Evolutionary conservation across 2,797 vertebrate genomes (phyloP).

Genomic region (Delichon dasypus): DNA sequence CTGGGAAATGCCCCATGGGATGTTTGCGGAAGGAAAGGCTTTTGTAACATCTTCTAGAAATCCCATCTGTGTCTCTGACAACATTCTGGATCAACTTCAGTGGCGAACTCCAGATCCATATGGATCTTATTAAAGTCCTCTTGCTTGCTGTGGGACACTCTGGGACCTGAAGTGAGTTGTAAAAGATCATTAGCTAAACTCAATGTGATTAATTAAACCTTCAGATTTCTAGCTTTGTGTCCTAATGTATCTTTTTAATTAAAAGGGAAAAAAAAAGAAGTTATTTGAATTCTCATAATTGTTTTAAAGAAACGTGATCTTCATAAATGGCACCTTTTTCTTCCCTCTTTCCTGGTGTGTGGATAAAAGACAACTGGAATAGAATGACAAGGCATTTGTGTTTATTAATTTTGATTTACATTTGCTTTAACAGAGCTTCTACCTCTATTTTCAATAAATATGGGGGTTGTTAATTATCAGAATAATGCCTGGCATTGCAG

Average conservation of each 20-base stretch:
- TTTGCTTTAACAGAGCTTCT: neutral
- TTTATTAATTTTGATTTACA: neutral
- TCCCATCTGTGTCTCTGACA: slow-evolving; percentile 6
- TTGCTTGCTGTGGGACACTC: neutral
- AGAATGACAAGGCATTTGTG: neutral
- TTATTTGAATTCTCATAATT: neutral
- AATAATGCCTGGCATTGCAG: neutral
- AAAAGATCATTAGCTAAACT: slow-evolving; percentile 31
- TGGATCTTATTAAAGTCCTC: neutral
- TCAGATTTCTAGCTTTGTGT: slow-evolving; percentile 8
- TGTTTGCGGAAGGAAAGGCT: neutral
- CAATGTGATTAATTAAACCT: slow-evolving; percentile 32
- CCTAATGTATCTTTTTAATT: slow-evolving; percentile 20
- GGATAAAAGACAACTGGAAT: neutral
- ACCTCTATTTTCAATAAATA: neutral
- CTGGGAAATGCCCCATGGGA: neutral
- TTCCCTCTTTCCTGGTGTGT: rapidly evolving
- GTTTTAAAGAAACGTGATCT: neutral
- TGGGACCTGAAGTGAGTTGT: neutral
- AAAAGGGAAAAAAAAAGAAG: neutral
- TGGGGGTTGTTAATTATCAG: neutral
- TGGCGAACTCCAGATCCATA: neutral
- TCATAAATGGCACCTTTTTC: neutral
- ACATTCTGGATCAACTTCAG: neutral
- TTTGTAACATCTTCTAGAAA: neutral